Percentiles rank a stretch among this genome's conserved stretches.
Conservation (phyloP, 2,888 invertebrate genomes). For the Gnatocerus cornutus region DNA sequence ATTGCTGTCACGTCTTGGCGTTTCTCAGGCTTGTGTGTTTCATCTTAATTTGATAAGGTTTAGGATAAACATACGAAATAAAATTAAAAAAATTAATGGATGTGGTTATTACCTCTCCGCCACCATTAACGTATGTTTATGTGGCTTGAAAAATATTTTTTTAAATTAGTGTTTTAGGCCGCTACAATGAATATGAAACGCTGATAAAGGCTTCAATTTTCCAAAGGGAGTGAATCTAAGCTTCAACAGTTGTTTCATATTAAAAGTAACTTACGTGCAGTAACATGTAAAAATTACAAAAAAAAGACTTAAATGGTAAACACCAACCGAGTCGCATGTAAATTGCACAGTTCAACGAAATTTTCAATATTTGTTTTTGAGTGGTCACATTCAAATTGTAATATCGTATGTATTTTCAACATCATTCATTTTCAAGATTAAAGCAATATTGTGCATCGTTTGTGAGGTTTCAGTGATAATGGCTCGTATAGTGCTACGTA, state of each 20-base stretch:
- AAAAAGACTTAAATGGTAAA: constrained; percentile 31
- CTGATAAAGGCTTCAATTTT: constrained; percentile 50
- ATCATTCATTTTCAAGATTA: constrained; percentile 22
- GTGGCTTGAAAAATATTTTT: constrained; percentile 42
- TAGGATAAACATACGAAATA: constrained; percentile 58
- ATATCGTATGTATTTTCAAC: constrained; percentile 15
- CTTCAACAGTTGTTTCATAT: constrained; percentile 50
- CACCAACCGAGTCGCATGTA: constrained; percentile 44
- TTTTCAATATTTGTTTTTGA: constrained; percentile 34
- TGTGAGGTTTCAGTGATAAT: constrained; percentile 34
- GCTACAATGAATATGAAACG: constrained; percentile 51
- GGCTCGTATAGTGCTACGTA: constrained; percentile 44
- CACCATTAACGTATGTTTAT: constrained; percentile 54
- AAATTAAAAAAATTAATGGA: constrained; percentile 53
- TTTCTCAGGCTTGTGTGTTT: constrained; percentile 67
- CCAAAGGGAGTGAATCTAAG: constrained; percentile 48
- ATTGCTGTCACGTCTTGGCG: constrained; percentile 61
- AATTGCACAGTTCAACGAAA: constrained; percentile 47
- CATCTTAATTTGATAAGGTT: constrained; percentile 63
- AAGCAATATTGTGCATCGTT: constrained; percentile 43
- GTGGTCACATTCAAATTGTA: constrained; percentile 18
- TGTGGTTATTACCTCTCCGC: constrained; percentile 53
- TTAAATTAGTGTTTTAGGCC: constrained; percentile 48
- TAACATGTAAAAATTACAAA: constrained; percentile 43
- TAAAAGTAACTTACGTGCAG: constrained; percentile 47